Evolutionary conservation across 2,888 invertebrate species (phyloP), one percentile per base, ranked within the genome.

Genomic region (Thyatira batis): DNA sequence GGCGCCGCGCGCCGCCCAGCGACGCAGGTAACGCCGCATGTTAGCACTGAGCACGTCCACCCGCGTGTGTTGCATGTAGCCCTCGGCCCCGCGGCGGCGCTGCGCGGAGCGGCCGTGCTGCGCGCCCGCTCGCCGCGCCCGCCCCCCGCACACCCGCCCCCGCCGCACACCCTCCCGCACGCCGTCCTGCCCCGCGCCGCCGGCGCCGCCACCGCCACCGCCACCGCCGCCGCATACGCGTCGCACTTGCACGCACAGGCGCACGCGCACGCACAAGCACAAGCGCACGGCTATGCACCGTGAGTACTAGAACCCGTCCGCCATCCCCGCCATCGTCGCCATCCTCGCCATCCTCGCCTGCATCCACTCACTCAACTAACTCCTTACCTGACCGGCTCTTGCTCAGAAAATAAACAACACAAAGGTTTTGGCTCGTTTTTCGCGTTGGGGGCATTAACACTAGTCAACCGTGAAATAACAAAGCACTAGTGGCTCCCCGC

Each of bases 281-380:
- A 97, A 94, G 97, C 97, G 33, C 33, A 39, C 33, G 33, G 33
- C 83, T 97, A 97, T 93, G 95, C 97, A 89, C 97, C 96, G 97
- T 96, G 95, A 96, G 96, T 96, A 95, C 85, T 84, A n/a, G 63
- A 53, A 69, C 56, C 64, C 56, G 69, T 39, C 56, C 53, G 20
- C 65, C 58, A 51, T 53, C 53, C 59, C 44, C 45, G 4, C 55
- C 55, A n/a, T n/a, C n/a, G n/a, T n/a, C n/a, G n/a, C n/a, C n/a
- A n/a, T n/a, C n/a, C n/a, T n/a, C n/a, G n/a, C n/a, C 33, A 39
- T 13, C 33, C 33, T 0, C 13, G 1, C 11, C 28, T 11, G 1
- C 28, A 28, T 1, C 28, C 11, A 11, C 11, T 3, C 11, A 3
- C 6, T 3, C 13, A 13, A 0, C n/a, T 2, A 33, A 5, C 17